Base-by-base conservation (phyloP, 2,888 invertebrate genomes). In the Diarsia rubi region DNA sequence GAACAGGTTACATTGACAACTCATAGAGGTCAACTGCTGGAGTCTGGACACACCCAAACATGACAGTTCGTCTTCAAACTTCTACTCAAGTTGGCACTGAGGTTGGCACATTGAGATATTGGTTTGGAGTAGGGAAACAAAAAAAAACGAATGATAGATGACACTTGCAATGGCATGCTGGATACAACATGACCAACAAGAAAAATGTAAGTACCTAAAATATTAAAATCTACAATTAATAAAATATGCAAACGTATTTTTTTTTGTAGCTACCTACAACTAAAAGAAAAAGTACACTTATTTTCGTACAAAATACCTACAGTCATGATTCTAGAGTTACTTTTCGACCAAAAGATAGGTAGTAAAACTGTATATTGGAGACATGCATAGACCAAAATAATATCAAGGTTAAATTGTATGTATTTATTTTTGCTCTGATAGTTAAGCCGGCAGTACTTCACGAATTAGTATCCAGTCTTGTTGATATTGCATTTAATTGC, bases 321-420 rank as follows among this genome's bases (percentile, higher is more conserved):
- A 8, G 3, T 57, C 27, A 24, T 57, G 16, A 27, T 27, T 16
- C 1, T 14, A 16, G 8, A 6, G 16, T 57, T 27, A 37, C 9
- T 27, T 57, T 57, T 57, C 16, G 16, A 16, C 3, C 8, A 57
- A 27, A 57, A 8, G 8, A 16, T 3, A 8, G 8, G 9, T 3
- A 57, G 27, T 27, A 16, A 27, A 57, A 19, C 5, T 4, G 47
- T 52, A 1, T 19, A 16, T 8, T 42, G 16, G 3, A 1, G 16
- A 78, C 78, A 37, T 24, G 47, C 54, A 12, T 76, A 27, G 3
- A 16, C 59, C 1, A 21, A 70, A 49, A 68, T 49, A 31, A 12
- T 21, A 31, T 42, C 72, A 76, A 72, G 75, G 79, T 76, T 45
- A 42, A 71, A n/a, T 24, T 44, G 60, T 49, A 16, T 16, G 54